A percentile compares a stretch with the other conserved stretches of the same genome.
Conservation (phyloP, 2,797 vertebrate species). For the Distichodus sexfasciatus region DNA sequence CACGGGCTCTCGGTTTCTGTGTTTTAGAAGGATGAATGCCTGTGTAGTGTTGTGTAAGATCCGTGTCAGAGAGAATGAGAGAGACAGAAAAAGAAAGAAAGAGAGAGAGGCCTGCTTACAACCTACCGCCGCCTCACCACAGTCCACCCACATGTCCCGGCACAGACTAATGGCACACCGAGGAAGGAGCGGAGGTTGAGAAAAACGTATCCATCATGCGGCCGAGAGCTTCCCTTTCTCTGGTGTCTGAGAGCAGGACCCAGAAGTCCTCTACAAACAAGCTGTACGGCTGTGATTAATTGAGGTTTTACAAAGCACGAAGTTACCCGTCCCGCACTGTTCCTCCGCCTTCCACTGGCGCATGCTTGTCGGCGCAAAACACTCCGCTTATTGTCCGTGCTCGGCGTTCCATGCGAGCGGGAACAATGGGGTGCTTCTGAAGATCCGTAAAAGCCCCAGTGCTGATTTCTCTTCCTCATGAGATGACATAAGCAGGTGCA, state of each 20-base stretch:
- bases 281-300: conserved; percentile 34
- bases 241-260: conserved; percentile 12
- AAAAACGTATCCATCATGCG: conserved; percentile 31
- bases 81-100: conserved; percentile 12
- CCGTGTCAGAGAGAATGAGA: not conserved
- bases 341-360: conserved; percentile 31
- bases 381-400: conserved; percentile 57
- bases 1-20: conserved; percentile 7
- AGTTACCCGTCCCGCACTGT: conserved; percentile 40
- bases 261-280: conserved; percentile 32
- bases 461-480: conserved; percentile 38
- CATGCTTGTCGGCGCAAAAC: conserved; percentile 40
- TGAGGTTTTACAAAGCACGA: conserved; percentile 24
- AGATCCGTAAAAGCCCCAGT: conserved; percentile 18
- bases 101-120: conserved; percentile 22
- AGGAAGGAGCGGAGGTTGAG: not conserved
- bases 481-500: conserved; percentile 65
- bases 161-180: conserved; percentile 32
- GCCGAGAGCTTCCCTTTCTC: conserved; percentile 15
- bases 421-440: conserved; percentile 63
- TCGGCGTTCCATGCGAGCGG: conserved; percentile 57
- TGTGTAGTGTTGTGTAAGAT: conserved; percentile 20
- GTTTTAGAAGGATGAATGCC: conserved; percentile 18
- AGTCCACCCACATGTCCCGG: conserved; percentile 13
- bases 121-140: conserved; percentile 27